A percentile compares a stretch with the other conserved stretches of the same genome.
phyloP scores from a whole-genome alignment of 2,113 vertebrate species.

The Cichladusa arquata region DNA sequence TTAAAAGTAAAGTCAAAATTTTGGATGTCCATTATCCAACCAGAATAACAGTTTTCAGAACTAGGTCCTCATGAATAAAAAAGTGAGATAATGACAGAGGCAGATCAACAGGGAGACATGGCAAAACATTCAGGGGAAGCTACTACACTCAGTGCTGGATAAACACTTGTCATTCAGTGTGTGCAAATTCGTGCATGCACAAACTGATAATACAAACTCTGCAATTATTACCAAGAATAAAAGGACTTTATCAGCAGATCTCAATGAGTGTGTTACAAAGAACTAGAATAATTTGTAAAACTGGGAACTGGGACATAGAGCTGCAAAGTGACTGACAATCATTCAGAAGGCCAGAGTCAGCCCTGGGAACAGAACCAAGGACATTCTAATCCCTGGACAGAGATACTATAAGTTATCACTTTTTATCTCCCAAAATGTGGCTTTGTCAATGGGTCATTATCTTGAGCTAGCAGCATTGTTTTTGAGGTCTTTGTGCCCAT shows the following conservation, averaged over 20 bases:
- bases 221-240: conserved; percentile 34
- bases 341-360: conserved; percentile 6
- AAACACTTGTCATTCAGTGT: not conserved
- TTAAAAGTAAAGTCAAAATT: not conserved
- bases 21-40: not conserved
- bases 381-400: conserved; percentile 17
- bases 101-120: not conserved
- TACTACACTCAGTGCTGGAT: not conserved
- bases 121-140: not conserved
- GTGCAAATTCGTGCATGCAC: not conserved
- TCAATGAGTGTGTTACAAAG: conserved; percentile 29
- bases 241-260: conserved; percentile 48
- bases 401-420: not conserved
- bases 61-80: not conserved
- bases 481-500: conserved; percentile 17
- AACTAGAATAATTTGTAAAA: not conserved
- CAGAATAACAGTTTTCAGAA: not conserved
- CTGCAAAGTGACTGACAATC: conserved; percentile 26
- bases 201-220: not conserved
- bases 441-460: conserved; percentile 21
- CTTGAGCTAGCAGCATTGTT: conserved; percentile 1
- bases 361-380: conserved; percentile 45
- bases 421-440: not conserved
- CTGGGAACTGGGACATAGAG: not conserved
- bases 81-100: not conserved